Conservation (phyloP, 2,113 vertebrate species). For the Bos javanicus region DNA sequence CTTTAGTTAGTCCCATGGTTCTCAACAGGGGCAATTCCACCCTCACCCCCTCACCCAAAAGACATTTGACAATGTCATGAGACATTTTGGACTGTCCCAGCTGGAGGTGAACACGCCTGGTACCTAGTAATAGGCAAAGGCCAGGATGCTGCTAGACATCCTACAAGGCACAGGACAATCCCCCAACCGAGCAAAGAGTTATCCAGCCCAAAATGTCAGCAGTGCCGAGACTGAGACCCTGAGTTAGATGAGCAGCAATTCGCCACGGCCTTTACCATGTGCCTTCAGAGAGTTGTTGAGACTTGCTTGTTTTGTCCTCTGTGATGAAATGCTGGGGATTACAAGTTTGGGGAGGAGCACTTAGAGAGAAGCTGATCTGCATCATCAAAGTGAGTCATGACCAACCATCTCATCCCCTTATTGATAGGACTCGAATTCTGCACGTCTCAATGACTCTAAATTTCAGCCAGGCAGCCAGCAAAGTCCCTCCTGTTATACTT, state of each 20-base stretch:
- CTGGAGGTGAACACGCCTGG: neutral
- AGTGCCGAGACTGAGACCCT: rapidly evolving
- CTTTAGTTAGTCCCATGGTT: neutral
- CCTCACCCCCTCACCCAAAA: neutral
- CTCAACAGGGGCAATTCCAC: neutral
- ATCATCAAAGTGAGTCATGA: neutral
- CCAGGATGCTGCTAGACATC: neutral
- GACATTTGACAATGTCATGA: neutral
- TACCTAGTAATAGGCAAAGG: neutral
- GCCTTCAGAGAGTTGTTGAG: neutral
- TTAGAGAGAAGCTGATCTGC: rapidly evolving
- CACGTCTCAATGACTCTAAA: neutral
- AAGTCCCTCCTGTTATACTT: neutral
- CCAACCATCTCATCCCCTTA: too few species aligned
- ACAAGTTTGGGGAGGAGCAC: neutral
- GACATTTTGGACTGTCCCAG: neutral
- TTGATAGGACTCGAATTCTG: rapidly evolving
- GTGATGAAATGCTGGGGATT: neutral
- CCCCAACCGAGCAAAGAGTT: neutral
- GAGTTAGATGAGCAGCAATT: neutral
- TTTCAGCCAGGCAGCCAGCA: neutral
- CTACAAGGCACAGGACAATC: neutral
- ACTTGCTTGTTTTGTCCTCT: neutral
- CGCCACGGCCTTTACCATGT: rapidly evolving
- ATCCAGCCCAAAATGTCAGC: too few species aligned